Percentiles rank a stretch among this genome's conserved stretches.
Conservation (phyloP, 2,797 vertebrate genomes). For the Arremon brunneinucha region DNA sequence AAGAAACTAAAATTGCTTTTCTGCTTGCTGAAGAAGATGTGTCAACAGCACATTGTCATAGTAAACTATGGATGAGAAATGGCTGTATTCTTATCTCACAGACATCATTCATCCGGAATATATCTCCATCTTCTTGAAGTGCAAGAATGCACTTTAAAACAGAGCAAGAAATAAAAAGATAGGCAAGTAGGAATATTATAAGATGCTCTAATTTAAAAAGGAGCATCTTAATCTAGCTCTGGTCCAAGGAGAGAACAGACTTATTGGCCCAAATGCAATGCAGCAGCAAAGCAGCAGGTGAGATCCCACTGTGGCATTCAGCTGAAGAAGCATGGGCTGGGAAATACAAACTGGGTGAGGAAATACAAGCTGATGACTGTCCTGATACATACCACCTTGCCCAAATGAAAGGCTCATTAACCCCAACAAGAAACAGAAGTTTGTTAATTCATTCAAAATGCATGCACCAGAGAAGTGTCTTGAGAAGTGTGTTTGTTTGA, state of each 20-base stretch:
- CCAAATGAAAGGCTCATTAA: background rate
- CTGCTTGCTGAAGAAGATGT: background rate
- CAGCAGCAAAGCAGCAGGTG: background rate
- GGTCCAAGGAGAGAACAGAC: background rate
- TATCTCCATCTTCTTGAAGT: background rate
- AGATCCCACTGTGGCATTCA: background rate
- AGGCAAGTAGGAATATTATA: background rate
- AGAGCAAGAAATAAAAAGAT: background rate
- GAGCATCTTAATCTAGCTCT: background rate
- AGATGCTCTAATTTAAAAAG: background rate
- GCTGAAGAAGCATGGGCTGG: background rate
- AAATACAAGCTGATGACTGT: background rate
- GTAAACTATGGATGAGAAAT: background rate
- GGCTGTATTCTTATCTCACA: background rate
- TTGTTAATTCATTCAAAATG: background rate
- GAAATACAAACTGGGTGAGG: accelerated
- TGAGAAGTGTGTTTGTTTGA: accelerated
- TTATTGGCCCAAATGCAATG: background rate
- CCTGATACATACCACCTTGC: background rate
- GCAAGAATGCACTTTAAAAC: background rate
- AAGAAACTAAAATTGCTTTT: conserved; percentile 6
- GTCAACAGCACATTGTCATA: background rate
- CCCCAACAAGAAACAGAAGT: background rate
- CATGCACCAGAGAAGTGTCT: background rate
- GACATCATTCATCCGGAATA: background rate